These are phyloP conservation scores for Psilopogon haemacephalus DNA, from an alignment of 2,113 vertebrate genomes.

Conservation along the genomic window DNA sequence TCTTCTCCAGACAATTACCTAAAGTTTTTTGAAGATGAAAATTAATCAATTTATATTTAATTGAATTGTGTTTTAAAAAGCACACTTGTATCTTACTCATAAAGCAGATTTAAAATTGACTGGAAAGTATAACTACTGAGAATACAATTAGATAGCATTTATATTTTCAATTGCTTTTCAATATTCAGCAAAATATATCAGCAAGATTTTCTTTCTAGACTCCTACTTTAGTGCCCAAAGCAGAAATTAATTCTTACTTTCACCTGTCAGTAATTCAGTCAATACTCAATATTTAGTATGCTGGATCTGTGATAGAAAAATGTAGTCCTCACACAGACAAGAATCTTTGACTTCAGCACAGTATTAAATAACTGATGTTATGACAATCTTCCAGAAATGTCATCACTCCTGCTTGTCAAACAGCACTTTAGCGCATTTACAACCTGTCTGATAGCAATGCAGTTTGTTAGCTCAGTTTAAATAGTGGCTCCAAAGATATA, in stretches of 20 bases:
- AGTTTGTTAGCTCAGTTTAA: background rate
- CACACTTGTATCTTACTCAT: background rate
- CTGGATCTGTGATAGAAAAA: background rate
- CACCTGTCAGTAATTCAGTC: background rate
- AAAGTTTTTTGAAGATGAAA: conserved; percentile 7
- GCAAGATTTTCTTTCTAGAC: background rate
- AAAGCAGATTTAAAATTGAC: conserved; percentile 9
- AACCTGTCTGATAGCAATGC: background rate
- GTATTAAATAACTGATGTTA: conserved; percentile 13
- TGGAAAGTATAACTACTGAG: background rate
- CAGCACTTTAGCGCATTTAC: background rate
- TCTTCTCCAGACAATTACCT: background rate
- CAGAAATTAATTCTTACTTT: conserved; percentile 26
- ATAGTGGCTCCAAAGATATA: background rate
- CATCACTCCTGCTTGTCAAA: conserved; percentile 1
- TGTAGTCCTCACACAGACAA: background rate
- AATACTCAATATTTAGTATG: background rate
- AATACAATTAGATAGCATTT: conserved; percentile 1
- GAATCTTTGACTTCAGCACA: background rate
- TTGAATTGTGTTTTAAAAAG: conserved; percentile 7
- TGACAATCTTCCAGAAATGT: conserved; percentile 22
- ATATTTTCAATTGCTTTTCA: background rate
- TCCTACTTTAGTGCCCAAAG: background rate
- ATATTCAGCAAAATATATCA: background rate
- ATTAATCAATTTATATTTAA: conserved; percentile 24